Evolutionary conservation across 92 coral and sea anemone genomes (phyloP).

Genomic region (Ricordea florida): DNA sequence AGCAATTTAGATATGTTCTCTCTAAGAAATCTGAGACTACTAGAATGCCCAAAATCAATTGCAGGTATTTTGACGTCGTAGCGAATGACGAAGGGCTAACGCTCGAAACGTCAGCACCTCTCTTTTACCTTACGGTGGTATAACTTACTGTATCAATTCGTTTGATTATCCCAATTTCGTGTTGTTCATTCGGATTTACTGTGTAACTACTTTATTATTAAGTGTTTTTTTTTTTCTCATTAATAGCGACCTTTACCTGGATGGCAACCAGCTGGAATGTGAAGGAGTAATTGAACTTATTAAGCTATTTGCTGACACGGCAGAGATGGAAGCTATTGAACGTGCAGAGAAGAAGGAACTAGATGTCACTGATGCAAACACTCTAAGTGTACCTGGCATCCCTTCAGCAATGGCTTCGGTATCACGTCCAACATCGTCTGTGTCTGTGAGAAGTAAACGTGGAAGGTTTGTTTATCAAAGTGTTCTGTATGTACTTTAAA

Average conservation of each 20-base stretch:
- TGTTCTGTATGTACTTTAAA: too few relatives aligned
- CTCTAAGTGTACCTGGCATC: slow-evolving; percentile 67
- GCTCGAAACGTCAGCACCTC: too few relatives aligned
- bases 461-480: slow-evolving; percentile 32
- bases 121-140: too few relatives aligned
- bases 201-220: too few relatives aligned
- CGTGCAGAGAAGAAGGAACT: slow-evolving; percentile 66
- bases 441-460: slow-evolving; percentile 65
- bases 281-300: slow-evolving; percentile 95
- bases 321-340: slow-evolving; percentile 98
- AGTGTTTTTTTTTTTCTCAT: background rate
- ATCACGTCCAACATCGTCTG: slow-evolving; percentile 74
- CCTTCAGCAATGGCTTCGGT: slow-evolving; percentile 71
- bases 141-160: too few relatives aligned
- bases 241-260: slow-evolving; percentile 89
- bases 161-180: too few relatives aligned
- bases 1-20: too few relatives aligned
- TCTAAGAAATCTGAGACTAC: too few relatives aligned
- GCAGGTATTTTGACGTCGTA: too few relatives aligned
- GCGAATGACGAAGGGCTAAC: too few relatives aligned
- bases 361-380: slow-evolving; percentile 26
- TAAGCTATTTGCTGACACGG: slow-evolving; percentile 93
- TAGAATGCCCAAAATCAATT: too few relatives aligned
- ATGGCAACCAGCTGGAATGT: slow-evolving; percentile 92
- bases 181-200: too few relatives aligned